Conservation (phyloP, 2,888 invertebrate genomes). For the Macropis europaea region DNA sequence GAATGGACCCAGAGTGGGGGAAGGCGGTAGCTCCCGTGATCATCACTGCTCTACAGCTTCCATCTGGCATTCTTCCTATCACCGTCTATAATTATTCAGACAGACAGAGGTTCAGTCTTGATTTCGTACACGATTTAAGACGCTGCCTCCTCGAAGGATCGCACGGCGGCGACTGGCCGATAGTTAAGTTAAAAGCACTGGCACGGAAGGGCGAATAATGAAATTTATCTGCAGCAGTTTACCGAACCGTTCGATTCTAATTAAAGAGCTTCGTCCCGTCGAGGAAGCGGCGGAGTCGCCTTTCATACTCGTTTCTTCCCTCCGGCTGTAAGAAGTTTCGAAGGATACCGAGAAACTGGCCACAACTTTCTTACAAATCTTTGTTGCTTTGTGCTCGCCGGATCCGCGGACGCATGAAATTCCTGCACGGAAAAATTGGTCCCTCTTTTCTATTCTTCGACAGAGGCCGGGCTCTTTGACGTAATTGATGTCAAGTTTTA, state of each 20-base stretch:
- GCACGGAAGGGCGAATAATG: slow-evolving; percentile 42
- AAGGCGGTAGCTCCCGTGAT: too few species aligned
- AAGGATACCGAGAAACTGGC: slow-evolving; percentile 10
- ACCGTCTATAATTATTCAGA: too few species aligned
- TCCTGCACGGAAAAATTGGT: background rate
- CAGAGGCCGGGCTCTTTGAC: too few species aligned
- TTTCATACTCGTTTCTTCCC: background rate
- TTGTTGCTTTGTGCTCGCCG: slow-evolving; percentile 13
- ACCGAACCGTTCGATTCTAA: slow-evolving; percentile 35
- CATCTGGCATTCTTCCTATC: too few species aligned
- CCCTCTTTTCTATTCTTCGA: too few species aligned
- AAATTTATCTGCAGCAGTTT: slow-evolving; percentile 22
- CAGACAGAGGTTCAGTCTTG: too few species aligned
- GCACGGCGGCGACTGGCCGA: background rate
- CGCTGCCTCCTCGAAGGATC: background rate
- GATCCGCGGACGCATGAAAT: slow-evolving; percentile 15
- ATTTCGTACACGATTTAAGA: too few species aligned
- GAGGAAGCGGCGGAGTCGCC: background rate
- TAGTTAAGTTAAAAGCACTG: slow-evolving; percentile 21
- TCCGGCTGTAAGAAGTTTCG: slow-evolving; percentile 3
- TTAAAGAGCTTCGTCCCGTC: slow-evolving; percentile 17
- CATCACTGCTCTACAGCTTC: too few species aligned
- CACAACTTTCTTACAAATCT: slow-evolving; percentile 21
- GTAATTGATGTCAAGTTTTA: too few species aligned
- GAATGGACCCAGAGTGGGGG: too few species aligned